Evolutionary conservation across 2,888 invertebrate genomes (phyloP), one percentile per base, ranked within the genome.

Genomic region (Plutella xylostella): DNA sequence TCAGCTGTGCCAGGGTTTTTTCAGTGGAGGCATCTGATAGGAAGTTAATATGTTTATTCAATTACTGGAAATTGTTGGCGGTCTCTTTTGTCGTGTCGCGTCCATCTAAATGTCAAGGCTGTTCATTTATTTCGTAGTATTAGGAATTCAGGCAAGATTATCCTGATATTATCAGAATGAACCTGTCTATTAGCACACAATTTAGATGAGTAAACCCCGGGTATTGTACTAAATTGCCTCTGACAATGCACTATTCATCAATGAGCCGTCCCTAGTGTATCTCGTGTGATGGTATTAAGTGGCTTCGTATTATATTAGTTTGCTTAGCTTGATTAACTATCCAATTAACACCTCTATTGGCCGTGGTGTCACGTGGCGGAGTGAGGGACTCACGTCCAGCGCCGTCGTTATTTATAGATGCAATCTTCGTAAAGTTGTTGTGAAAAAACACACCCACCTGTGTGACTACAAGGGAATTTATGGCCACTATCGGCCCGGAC

Each of bases 331-430:
- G 76, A 80, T 77, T 72, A 72, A 80, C 72, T 66, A 61, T 62
- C 71, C 69, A 77, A 80, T 80, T 66, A 72, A 76, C 63, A 64
- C 71, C 70, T 75, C 70, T 76, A 72, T 74, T 60, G 68, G 63
- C 61, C 59, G 61, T 6, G 12, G 33, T 63, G 69, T 74, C 71
- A 66, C 65, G 56, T 53, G 54, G 54, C 53, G 66, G 70, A 68
- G 79, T 82, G 72, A 73, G 58, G 80, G 79, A 76, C 68, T 53
- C 55, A 54, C 59, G 54, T 56, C 58, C 64, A n/a, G 60, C 59
- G 51, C 54, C 53, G 63, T 63, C 60, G 70, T 76, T 74, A 80
- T 82, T 80, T 80, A 80, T 78, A 60, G 76, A 52, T 55, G 66
- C 74, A 80, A 82, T 82, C 68, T 79, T 70, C 66, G 60, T 64